Percentiles rank a stretch among this genome's conserved stretches.
Evolutionary conservation across 1,140 invertebrate genomes (phyloP).

Genomic region (Cydia strobilella): DNA sequence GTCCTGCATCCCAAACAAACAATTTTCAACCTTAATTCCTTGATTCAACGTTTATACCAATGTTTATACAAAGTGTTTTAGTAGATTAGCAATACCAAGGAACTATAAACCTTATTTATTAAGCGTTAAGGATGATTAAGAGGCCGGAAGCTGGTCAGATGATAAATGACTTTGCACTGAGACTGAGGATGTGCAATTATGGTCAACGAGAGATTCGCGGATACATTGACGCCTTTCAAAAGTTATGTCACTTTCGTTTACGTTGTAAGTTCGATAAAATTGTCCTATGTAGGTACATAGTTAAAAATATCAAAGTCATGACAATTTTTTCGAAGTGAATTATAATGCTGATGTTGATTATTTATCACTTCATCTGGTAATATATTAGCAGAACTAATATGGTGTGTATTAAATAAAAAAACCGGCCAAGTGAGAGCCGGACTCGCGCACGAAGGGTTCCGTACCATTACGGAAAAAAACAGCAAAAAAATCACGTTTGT

Average conservation of each 20-base stretch:
- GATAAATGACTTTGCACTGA: conserved; percentile 22
- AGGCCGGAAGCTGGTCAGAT: background rate
- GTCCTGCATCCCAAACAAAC: background rate
- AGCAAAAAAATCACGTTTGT: no score
- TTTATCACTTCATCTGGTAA: background rate
- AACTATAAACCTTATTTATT: background rate
- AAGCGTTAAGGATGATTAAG: background rate
- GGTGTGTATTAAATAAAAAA: no score
- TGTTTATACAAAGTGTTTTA: no score
- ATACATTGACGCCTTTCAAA: conserved; percentile 13
- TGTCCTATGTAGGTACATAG: background rate
- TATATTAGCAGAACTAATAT: no score
- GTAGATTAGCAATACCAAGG: background rate
- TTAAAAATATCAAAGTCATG: background rate
- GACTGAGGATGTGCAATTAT: conserved; percentile 26
- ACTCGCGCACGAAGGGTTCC: no score
- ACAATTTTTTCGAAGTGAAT: background rate
- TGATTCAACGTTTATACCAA: background rate
- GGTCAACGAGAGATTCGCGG: background rate
- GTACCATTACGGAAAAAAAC: no score
- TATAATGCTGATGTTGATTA: background rate
- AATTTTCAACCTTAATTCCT: background rate
- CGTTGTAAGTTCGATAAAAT: background rate
- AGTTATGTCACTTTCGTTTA: background rate
- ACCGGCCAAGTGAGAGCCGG: no score